Base-by-base conservation (phyloP, 2,797 vertebrate species). In the Fundulus diaphanus region DNA sequence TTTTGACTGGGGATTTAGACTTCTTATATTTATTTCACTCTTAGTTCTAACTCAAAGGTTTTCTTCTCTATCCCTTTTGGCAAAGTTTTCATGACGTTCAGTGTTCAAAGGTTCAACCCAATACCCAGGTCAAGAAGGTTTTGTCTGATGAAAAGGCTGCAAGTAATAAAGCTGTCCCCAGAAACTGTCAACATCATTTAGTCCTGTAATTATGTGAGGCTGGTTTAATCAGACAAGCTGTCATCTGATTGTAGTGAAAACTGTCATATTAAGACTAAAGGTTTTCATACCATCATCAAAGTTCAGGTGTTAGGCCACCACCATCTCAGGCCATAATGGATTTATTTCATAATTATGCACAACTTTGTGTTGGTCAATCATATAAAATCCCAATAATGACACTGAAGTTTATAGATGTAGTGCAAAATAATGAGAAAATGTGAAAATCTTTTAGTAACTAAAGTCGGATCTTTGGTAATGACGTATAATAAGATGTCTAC, bases 81-180 rank as follows among this genome's bases (percentile, higher is more conserved):
- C 29, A 61, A 59, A 2, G 3, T 35, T 74, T 54, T 72, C 7
- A 33, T 5, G 20, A 51, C 40, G 37, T 52, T 78, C 70, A 51
- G 74, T 40, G 76, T 78, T 77, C 48, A 82, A 15, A 84, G 80
- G 35, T 83, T 74, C 66, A 16, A 20, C 11, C 27, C 3, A n/a
- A 1, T 20, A 72, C 51, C 68, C 16, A 5, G 42, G 40, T 49
- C 24, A 59, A 76, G 35, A 46, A 29, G 61, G 59, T 61, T 35
- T 48, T 48, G 2, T 24, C 42, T 51, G 3, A 78, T 46, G 40
- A 80, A 75, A 84, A 80, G 73, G 59, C 73, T n/a, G 29, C 35
- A 66, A 42, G 42, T 71, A 59, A 18, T 5, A 51, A 13, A 68
- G 29, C 68, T 77, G 42, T 63, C 73, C n/a, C 29, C 59, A 77